Evolutionary conservation across 1,140 invertebrate genomes (phyloP), one percentile per base, ranked within the genome.

Genomic region (Drosophila oshimai): DNA sequence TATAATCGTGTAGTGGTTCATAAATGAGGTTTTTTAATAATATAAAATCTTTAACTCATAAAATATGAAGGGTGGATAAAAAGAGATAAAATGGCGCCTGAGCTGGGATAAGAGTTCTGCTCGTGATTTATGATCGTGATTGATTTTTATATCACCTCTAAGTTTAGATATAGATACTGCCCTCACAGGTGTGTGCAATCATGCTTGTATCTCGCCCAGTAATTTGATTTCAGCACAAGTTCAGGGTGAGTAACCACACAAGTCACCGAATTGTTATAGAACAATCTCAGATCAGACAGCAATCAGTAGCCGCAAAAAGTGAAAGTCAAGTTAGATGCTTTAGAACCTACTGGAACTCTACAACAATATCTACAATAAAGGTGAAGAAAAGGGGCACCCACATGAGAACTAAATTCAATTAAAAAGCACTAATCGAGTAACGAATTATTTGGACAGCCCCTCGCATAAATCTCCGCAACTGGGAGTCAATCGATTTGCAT

Each of bases 181-280:
- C 67, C 36, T 31, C 20, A 61, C 62, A 84, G 70, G 79, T 74
- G 79, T 78, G 34, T 64, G 54, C 55, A 54, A 61, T 53, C 55
- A 55, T 58, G 61, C 24, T 37, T 41, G 26, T 18, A 65, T 64
- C 33, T 49, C 10, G 67, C 42, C 36, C 36, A 41, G 55, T 80
- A 71, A 69, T 58, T 50, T 54, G 37, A 42, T 51, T 78, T 70
- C 60, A 49, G 39, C 67, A 45, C 74, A 84, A 75, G 80, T 84
- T 84, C 80, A 84, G 80, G 80, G 80, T 84, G 80, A 84, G 47
- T 86, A 72, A 75, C 51, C 55, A 51, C 33, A 65, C 60, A 74
- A 79, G 64, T 54, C 73, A 74, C 53, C 29, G 29, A 74, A 47
- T 62, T 44, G 54, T 39, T 78, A 75, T 79, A 65, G 74, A 78